phyloP scores from a whole-genome alignment of 2,888 invertebrate genomes.

The Troides aeacus region DNA sequence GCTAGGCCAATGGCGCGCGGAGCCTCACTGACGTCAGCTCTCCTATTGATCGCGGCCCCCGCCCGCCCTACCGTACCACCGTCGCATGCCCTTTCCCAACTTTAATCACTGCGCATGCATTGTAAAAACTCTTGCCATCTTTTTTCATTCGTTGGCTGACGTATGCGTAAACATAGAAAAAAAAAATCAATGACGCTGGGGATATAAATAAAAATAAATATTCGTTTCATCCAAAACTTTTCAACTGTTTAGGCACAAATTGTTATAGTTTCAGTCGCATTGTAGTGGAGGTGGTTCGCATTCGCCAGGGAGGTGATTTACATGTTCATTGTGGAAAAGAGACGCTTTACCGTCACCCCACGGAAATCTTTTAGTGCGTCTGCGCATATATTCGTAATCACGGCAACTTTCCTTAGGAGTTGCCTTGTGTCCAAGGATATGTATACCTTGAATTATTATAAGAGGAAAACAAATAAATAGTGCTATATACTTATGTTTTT shows the following conservation, averaged over 20 bases:
- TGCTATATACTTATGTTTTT: conserved; percentile 53
- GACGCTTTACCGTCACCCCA: conserved; percentile 92
- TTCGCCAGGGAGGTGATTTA: conserved; percentile 78
- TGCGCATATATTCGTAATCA: conserved; percentile 87
- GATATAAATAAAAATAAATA: not conserved
- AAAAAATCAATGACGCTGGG: not conserved
- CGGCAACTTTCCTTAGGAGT: conserved; percentile 52
- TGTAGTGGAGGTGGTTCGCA: conserved; percentile 55
- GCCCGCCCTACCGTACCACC: conserved; percentile 47
- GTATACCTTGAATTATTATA: conserved; percentile 50
- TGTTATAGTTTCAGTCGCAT: conserved; percentile 55
- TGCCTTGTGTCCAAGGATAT: conserved; percentile 39
- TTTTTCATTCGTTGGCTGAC: conserved; percentile 30
- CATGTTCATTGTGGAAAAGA: conserved; percentile 90
- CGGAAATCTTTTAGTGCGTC: conserved; percentile 91
- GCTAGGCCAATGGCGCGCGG: conserved; percentile 73
- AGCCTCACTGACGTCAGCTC: conserved; percentile 72
- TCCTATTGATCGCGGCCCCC: conserved; percentile 62
- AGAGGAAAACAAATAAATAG: conserved; percentile 57
- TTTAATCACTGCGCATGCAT: conserved; percentile 50
- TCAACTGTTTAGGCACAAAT: not conserved
- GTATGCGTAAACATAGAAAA: conserved; percentile 22
- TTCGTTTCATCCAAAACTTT: not conserved
- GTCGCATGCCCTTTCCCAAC: conserved; percentile 39
- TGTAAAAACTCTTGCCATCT: conserved; percentile 34